Base-by-base conservation (phyloP, 2,888 invertebrate genomes). In the Hirudinaria manillensis region DNA sequence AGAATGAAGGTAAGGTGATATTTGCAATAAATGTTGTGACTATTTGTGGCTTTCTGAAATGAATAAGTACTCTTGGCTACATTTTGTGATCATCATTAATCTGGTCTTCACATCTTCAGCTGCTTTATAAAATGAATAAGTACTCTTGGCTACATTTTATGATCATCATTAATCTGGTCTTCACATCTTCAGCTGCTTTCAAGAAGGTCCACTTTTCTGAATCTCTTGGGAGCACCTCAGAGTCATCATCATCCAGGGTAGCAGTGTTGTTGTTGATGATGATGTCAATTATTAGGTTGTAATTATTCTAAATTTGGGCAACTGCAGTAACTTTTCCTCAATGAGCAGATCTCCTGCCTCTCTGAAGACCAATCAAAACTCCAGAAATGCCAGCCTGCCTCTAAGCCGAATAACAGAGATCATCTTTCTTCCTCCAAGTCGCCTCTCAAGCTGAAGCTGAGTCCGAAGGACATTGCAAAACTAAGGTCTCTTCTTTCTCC, bases 161-260 rank as follows among this genome's bases (percentile, higher is more conserved):
- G 6, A 7, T 56, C 13, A 29, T 29, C 61, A 61, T 16, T 61
- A 27, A 24, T 29, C 21, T n/a, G 13, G 4, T 4, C 21, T 61
- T 19, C 7, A 68, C 36, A 7, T 6, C 36, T 68, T 68, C n/a
- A 68, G 68, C n/a, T 34, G 36, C n/a, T 13, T 68, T 68, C 68
- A 68, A 68, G 21, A 68, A 68, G 36, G 68, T 68, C 16, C 68
- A 68, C 32, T 68, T 68, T 34, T 68, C 68, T 13, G 68, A 68
- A 32, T 68, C 68, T n/a, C 68, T 68, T 10, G 68, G 68, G 4
- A 68, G 68, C 36, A 4, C 32, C 68, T 29, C 68, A 34, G 68
- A 68, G 2, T 68, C 68, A 10, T 68, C 68, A 4, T 61, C 61
- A n/a, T 68, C 68, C 32, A 34, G 32, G 36, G 68, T 68, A 68